phyloP scores from a whole-genome alignment of 2,113 vertebrate genomes.

The Cryptotis parvus region DNA sequence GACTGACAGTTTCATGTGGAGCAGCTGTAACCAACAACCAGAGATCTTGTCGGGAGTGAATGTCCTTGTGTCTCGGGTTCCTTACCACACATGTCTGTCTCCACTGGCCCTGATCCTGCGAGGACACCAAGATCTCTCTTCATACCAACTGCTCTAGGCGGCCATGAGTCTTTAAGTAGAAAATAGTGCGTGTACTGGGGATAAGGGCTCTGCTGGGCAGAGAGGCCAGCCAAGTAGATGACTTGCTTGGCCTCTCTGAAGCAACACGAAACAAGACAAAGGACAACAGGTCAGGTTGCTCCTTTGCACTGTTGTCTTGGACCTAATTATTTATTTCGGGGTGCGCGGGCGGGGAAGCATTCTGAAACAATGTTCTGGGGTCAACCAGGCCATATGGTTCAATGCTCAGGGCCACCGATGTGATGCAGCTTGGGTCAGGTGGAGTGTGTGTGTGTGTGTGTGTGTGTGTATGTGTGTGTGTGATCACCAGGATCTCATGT shows the following conservation, averaged over 20 bases:
- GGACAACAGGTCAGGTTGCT: not conserved
- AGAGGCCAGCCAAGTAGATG: not conserved
- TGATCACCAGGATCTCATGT: too few relatives aligned
- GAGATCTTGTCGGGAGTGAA: not conserved
- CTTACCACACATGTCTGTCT: not conserved
- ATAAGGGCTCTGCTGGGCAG: not conserved
- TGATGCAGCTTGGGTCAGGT: too few relatives aligned
- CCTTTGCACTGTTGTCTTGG: not conserved
- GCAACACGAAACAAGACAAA: not conserved
- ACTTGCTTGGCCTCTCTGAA: too few relatives aligned
- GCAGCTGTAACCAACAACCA: not conserved
- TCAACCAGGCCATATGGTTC: too few relatives aligned
- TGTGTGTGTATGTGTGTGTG: too few relatives aligned
- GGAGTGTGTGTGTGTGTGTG: too few relatives aligned
- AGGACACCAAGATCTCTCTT: not conserved
- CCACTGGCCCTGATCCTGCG: not conserved
- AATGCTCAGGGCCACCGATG: too few relatives aligned
- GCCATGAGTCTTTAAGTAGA: not conserved
- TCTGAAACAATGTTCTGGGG: too few relatives aligned
- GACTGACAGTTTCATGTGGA: conserved; percentile 21
- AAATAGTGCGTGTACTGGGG: not conserved
- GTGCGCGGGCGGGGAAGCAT: too few relatives aligned
- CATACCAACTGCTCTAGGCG: not conserved
- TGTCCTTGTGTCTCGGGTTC: not conserved
- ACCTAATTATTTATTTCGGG: not conserved